These are phyloP conservation scores for Perithous albicinctus DNA, from an alignment of 2,888 invertebrate genomes.

Conservation along the genomic window DNA sequence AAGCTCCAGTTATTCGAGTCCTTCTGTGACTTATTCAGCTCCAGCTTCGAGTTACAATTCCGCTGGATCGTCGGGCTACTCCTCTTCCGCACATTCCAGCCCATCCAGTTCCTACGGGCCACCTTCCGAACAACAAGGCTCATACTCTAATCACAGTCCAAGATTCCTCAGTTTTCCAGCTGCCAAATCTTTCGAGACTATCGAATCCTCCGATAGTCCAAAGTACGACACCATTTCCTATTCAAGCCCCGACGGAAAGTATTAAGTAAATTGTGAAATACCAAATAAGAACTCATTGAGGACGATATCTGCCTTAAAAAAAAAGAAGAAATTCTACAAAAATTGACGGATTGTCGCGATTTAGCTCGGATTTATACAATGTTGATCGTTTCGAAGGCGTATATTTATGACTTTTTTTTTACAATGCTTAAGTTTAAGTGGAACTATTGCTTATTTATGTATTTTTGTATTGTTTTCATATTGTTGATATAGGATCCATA, in stretches of 20 bases:
- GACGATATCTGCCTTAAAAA: neutral
- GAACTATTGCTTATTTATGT: constrained; percentile 73
- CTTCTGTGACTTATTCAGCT: constrained; percentile 60
- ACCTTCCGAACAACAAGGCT: constrained; percentile 74
- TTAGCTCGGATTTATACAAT: constrained; percentile 7
- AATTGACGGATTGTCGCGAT: neutral
- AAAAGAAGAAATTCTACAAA: neutral
- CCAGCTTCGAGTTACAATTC: constrained; percentile 60
- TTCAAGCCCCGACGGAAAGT: constrained; percentile 79
- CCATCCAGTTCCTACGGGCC: constrained; percentile 73
- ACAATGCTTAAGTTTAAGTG: constrained; percentile 39
- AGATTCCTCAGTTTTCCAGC: constrained; percentile 76
- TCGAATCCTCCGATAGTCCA: constrained; percentile 65
- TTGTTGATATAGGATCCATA: constrained; percentile 15
- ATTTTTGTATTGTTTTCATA: constrained; percentile 55
- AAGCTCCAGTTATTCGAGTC: constrained; percentile 45
- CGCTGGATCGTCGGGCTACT: constrained; percentile 47
- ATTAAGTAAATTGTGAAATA: constrained; percentile 58
- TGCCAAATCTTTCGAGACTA: constrained; percentile 71
- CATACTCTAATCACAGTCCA: constrained; percentile 77
- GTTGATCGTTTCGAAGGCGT: constrained; percentile 27
- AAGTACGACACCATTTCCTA: constrained; percentile 83
- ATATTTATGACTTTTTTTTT: constrained; percentile 58
- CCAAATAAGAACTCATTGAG: constrained; percentile 19
- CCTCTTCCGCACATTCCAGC: constrained; percentile 71